These are phyloP conservation scores for Orcinus orca DNA, from an alignment of 2,113 vertebrate species.

Conservation along the genomic window DNA sequence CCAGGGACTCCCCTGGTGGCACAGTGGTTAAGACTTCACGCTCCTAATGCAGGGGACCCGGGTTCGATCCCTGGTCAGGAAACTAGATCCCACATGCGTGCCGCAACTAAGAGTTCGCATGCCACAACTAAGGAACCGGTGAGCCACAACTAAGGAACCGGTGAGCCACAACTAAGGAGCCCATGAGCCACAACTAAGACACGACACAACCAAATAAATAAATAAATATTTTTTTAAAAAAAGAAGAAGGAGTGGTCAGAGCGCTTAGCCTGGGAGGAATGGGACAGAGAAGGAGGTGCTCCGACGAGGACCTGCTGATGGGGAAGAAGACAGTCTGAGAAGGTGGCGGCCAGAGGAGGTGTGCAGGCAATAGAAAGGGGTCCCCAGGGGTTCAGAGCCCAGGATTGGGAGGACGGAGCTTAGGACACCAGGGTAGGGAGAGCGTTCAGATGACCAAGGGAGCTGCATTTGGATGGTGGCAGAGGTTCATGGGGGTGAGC, in stretches of 20 bases:
- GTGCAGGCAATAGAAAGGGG: neutral
- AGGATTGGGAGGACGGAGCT: neutral
- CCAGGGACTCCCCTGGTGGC: neutral
- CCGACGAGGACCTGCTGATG: fast-evolving
- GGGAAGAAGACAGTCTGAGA: neutral
- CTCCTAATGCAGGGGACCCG: no score
- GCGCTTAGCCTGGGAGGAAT: no score
- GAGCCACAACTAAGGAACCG: no score
- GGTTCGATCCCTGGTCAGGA: no score
- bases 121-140: no score
- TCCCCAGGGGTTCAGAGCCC: neutral
- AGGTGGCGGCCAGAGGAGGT: neutral
- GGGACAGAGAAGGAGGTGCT: neutral
- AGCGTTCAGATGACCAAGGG: neutral
- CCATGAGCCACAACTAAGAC: no score
- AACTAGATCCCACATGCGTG: no score
- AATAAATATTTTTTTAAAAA: no score
- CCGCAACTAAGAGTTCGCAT: no score
- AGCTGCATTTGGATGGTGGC: neutral
- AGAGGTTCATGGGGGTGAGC: neutral
- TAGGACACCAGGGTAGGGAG: neutral
- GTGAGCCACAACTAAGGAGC: no score
- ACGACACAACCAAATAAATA: no score
- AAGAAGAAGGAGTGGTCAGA: neutral
- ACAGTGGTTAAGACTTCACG: no score